phyloP scores from a whole-genome alignment of 92 coral and sea anemone species.

The Anthopleura xanthogrammica region DNA sequence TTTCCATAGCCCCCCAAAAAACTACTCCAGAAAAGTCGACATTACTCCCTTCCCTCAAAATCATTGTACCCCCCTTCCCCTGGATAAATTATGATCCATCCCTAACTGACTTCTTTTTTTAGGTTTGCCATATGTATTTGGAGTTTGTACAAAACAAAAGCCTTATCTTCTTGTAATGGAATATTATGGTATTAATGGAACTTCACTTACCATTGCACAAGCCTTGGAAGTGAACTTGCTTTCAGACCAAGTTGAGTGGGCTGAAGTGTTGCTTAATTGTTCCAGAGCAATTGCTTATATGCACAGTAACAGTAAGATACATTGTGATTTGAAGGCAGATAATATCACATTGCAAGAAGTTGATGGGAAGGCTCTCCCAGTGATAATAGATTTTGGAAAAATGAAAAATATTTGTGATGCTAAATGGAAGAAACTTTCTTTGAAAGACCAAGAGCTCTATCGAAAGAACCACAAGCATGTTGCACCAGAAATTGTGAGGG shows the following conservation, averaged over 20 bases:
- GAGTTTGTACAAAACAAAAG: constrained; percentile 24
- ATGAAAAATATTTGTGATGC: constrained; percentile 23
- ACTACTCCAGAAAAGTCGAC: too few relatives aligned
- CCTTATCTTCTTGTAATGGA: constrained; percentile 51
- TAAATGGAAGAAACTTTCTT: constrained; percentile 22
- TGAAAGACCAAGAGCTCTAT: constrained; percentile 46
- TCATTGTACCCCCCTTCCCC: too few relatives aligned
- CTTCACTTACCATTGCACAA: constrained; percentile 27
- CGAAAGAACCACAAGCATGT: constrained; percentile 43
- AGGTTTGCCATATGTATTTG: constrained; percentile 55
- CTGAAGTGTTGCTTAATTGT: constrained; percentile 32
- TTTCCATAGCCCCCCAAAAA: too few relatives aligned
- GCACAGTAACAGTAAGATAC: constrained; percentile 39
- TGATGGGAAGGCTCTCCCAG: constrained; percentile 16
- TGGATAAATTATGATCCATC: too few relatives aligned
- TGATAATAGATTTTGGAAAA: constrained; percentile 58
- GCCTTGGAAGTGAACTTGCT: constrained; percentile 4
- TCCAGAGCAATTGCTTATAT: constrained; percentile 40
- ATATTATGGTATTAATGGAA: constrained; percentile 44
- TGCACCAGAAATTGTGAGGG: constrained; percentile 55
- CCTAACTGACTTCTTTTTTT: background rate
- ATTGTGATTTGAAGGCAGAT: constrained; percentile 61
- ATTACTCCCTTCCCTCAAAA: too few relatives aligned
- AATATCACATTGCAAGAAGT: constrained; percentile 40
- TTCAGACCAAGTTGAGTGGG: constrained; percentile 11